Evolutionary conservation across 1,140 invertebrate species (phyloP), one percentile per base, ranked within the genome.

Genomic region (Bombus pascuorum): DNA sequence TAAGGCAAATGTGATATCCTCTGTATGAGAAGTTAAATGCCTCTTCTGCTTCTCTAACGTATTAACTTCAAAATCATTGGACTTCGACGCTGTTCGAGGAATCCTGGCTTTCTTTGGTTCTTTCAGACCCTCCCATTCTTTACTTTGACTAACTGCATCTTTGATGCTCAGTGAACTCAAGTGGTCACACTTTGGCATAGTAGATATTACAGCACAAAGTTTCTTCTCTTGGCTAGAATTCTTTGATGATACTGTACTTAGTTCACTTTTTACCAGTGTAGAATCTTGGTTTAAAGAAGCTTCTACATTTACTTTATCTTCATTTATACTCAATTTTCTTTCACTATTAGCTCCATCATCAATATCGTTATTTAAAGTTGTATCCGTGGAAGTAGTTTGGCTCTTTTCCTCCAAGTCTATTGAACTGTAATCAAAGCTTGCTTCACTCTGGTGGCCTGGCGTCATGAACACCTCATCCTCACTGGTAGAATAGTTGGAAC

Each of bases 121-220:
- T 4, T 79, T 85, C 39, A 39, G 39, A 42, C 9, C 44, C 47
- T 75, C 65, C n/a, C 15, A 18, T 2, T 47, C 59, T n/a, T 62
- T 66, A 44, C 0, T 57, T 34, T 76, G 37, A 34, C 3, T 32
- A 42, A 10, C 18, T 2, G 42, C 5, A n/a, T 70, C 13, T 18
- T 68, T 32, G 1, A 71, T 9, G 22, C 10, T 71, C n/a, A 83
- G 13, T 9, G 62, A 34, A 3, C 81, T 70, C 13, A 93, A 80
- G 70, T 88, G 90, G 28, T 91, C 86, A 72, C 92, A 93, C 73
- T 94, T 94, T 12, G 93, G 93, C 66, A 94, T 93, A 13, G 90
- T 93, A 1, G 93, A 94, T 12, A 94, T 91, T 0, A 94, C 85
- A 3, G 90, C 85, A 47, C 93, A 93, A 0, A 86, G 85, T 66